Base-by-base conservation (phyloP, 2,113 vertebrate genomes). In the Sterna hirundo region DNA sequence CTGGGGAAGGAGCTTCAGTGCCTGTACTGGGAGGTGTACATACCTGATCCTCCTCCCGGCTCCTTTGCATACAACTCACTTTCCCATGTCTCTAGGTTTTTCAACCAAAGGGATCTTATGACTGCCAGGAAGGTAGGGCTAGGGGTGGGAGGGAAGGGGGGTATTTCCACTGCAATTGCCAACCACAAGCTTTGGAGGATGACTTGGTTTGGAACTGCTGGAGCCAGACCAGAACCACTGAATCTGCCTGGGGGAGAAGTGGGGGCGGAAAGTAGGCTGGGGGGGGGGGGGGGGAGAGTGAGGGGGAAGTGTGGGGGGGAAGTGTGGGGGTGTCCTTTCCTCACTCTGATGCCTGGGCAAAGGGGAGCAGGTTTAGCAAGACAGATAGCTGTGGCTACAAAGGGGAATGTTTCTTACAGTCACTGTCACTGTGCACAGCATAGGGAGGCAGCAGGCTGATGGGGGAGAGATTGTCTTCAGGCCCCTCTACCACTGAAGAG, bases 401-500 rank as follows among this genome's bases (percentile, higher is more conserved):
- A 71, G 71, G 88, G 94, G 96, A 97, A 92, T 83, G 96, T 93
- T 97, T 97, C 97, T 98, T 97, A 98, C 97, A 97, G n/a, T n/a
- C n/a, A n/a, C n/a, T n/a, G 96, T 97, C 96, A 95, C 96, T 95
- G 94, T 89, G 97, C 96, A 85, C 96, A 91, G 96, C 95, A 93
- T 96, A 95, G 95, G 97, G 96, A 82, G 96, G 93, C 93, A 84
- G 97, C 94, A 94, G 97, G 96, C 89, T 96, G 92, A 22, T 77
- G 90, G 94, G 97, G 94, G 96, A 95, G 95, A 97, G 94, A 71
- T 97, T 96, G 86, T 97, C 97, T 94, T 98, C 95, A 90, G 96
- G 96, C 82, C 97, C 97, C 96, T 99, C 98, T 97, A 94, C 95
- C 64, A 96, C 96, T 93, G 96, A 90, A 90, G 94, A 58, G 94